Evolutionary conservation across 2,113 vertebrate species (phyloP), one percentile per base, ranked within the genome.

Genomic region (Lucifuga dentata): DNA sequence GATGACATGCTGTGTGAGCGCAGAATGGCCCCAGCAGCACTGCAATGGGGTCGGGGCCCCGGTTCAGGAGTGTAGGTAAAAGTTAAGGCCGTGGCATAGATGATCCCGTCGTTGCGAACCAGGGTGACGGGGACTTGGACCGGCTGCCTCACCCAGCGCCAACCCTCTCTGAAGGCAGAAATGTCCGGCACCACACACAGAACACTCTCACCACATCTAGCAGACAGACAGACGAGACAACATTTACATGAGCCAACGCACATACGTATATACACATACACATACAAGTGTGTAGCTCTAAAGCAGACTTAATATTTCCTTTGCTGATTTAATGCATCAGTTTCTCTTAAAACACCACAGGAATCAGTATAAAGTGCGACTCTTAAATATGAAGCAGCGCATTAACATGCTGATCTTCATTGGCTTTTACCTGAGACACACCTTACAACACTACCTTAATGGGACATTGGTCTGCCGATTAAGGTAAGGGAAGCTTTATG

Each of bases 41-140:
- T 95, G 94, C 97, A 98, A 84, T 99, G 97, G 50, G 97, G 97
- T 12, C 96, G 92, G 0, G 97, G 97, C 60, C 97, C 97, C 0
- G 97, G 97, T 68, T 99, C 97, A 1, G 97, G 97, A 0, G 97
- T 99, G 92, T 99, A 99, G 1, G 97, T 99, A 59, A 99, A 99
- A 76, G 97, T 99, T 91, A 98, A 95, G 88, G 95, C 96, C 49
- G 97, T 99, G 84, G 97, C 93, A 69, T 98, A 99, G 90, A 99
- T 99, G 48, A 99, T 95, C 51, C 97, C 97, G 61, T 99, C 97
- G 0, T 95, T 97, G 61, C 97, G 95, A 71, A 99, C 97, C 89
- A 99, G 93, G 50, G 96, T 97, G 87, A 99, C 97, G 40, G 97
- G 97, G 51, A 99, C 97, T 86, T 99, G 97, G 51, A 99, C 97